Evolutionary conservation across 2,888 invertebrate species (phyloP).

Genomic region (Pristionchus fissidentatus): DNA sequence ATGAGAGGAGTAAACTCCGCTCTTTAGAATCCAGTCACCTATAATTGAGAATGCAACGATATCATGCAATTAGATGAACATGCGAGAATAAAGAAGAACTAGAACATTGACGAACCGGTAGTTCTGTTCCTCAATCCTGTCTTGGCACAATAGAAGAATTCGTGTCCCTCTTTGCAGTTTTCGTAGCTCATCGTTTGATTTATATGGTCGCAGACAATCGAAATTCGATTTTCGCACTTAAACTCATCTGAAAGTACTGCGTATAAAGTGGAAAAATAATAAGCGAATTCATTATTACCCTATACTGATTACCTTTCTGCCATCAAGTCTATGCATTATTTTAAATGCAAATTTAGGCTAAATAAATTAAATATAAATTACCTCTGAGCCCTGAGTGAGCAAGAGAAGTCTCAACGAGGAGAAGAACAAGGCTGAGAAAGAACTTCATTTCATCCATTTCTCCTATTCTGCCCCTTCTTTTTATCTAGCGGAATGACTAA

Average conservation of each 20-base stretch:
- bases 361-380: too few species aligned
- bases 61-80: neutral
- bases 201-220: neutral
- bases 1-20: neutral
- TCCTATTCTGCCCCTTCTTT: too few species aligned
- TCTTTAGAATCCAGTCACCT: neutral
- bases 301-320: too few species aligned
- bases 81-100: neutral
- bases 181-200: neutral
- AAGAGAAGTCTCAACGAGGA: neutral
- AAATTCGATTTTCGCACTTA: neutral
- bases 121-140: neutral
- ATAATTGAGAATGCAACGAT: too few species aligned
- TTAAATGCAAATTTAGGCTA: too few species aligned
- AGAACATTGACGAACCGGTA: neutral
- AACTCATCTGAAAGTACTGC: neutral
- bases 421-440: neutral
- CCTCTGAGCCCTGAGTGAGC: neutral
- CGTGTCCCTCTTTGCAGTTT: neutral
- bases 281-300: too few species aligned
- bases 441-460: constrained; percentile 6
- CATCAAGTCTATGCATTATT: too few species aligned
- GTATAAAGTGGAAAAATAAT: neutral
- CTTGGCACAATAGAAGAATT: neutral
- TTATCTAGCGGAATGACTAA: too few species aligned